Evolutionary conservation across 2,113 vertebrate species (phyloP), one percentile per base, ranked within the genome.

Genomic region (Ceyx melanurus): DNA sequence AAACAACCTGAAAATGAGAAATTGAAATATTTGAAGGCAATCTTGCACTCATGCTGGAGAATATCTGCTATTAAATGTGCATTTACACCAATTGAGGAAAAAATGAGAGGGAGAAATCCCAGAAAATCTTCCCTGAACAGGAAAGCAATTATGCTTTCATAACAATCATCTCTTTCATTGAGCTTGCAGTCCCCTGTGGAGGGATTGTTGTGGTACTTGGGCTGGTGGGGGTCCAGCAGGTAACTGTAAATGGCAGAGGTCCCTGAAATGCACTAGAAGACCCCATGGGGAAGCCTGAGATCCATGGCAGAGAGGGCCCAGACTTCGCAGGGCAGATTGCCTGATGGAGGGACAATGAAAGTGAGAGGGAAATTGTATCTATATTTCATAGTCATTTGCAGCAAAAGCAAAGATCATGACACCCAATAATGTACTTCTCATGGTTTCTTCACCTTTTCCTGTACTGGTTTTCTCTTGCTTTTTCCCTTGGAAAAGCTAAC

Each of bases 251-350:
- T 1, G 11, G 2, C 18, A 23, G 45, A 25, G 2, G 9, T 62
- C 35, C 56, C 56, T 56, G 15, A 57, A 28, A n/a, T 0, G 1
- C 3, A 1, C 40, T 4, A 2, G 5, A 15, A 11, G 10, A 11
- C 18, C 19, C 46, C 0, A 1, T 31, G 29, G 12, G 54, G 37
- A 48, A 68, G 8, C 29, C 56, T 35, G 54, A 35, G 53, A 23
- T 33, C 29, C 5, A 0, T 2, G 3, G n/a, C 35, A 58, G 25
- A 19, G 50, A 15, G 6, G 10, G 18, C 3, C 4, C 48, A 64
- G 31, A 42, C 73, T 57, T 66, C 42, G 46, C 18, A 6, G 42
- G 45, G 25, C 45, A 35, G 23, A 25, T 15, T 22, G 28, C 10
- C 11, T 50, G 35, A 56, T 10, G 57, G 37, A 40, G 19, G 10